Base-by-base conservation (phyloP, 2,888 invertebrate species). In the Kryphioiulus occultus region DNA sequence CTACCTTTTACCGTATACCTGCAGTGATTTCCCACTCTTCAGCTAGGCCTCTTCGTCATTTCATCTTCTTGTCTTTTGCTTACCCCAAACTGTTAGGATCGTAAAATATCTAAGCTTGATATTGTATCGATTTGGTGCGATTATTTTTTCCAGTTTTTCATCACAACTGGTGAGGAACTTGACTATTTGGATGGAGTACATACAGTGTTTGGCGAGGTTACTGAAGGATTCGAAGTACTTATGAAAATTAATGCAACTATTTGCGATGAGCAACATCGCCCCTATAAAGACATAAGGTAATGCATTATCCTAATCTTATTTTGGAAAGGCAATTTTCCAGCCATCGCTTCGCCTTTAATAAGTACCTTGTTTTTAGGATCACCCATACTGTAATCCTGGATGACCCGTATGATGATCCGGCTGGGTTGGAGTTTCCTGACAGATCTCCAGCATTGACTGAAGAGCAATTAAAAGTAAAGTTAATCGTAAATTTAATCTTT, bases 311-410 rank as follows among this genome's bases (percentile, higher is more conserved):
- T n/a, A n/a, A n/a, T n/a, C n/a, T n/a, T n/a, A n/a, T n/a, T n/a
- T 7, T 7, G 10, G 32, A 85, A 85, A 39, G 9, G 30, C n/a
- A n/a, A n/a, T n/a, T n/a, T n/a, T n/a, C n/a, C n/a, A n/a, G n/a
- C n/a, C n/a, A 39, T 42, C 15, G 42, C 10, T n/a, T 9, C n/a
- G 22, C 32, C 15, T 2, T 85, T 26, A 85, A 32, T 7, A 9
- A 82, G 10, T 30, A 1, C 82, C 7, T 1, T 26, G n/a, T 88
- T 89, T 90, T 87, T 87, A 94, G 99, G 90, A 97, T 99, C 88
- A 97, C 98, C 0, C 99, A 99, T 91, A 99, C 99, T 0, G 96
- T 99, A 0, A 93, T 99, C 78, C 93, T 99, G 26, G 97, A 99
- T 91, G 99, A 99, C 93, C 99, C 99, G 0, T 99, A 95, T 91